Conservation (phyloP, 2,113 vertebrate species). For the Heloderma charlesbogerti region DNA sequence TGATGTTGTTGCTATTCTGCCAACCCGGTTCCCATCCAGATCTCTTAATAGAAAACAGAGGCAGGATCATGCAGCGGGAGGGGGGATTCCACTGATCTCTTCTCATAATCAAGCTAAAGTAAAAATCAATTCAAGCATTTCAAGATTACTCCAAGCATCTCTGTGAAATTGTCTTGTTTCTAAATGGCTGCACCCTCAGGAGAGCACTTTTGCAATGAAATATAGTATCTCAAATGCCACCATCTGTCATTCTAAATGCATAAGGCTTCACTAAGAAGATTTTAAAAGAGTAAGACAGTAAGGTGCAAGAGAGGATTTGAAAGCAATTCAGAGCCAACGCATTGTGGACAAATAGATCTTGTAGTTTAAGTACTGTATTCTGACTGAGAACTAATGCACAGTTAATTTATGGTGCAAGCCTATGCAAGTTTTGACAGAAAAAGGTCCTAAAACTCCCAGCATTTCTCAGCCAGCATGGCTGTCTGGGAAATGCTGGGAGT, state of each 20-base stretch:
- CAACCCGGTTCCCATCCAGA: neutral
- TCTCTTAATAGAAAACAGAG: neutral
- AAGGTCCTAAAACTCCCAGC: too few species aligned
- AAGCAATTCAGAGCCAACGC: neutral
- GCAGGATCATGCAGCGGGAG: too few species aligned
- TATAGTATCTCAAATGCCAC: neutral
- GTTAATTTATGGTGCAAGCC: neutral
- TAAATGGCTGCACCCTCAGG: neutral
- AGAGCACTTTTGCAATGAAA: neutral
- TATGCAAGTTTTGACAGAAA: neutral
- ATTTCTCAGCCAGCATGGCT: too few species aligned
- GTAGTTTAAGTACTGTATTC: neutral
- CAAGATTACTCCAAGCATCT: neutral
- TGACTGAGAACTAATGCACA: neutral
- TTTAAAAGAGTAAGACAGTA: neutral
- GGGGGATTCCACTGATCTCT: too few species aligned
- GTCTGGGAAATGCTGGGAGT: too few species aligned
- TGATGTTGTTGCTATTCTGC: neutral
- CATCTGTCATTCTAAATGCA: constrained; percentile 20
- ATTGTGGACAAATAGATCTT: neutral
- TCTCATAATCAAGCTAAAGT: neutral
- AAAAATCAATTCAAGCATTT: neutral
- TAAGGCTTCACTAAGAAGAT: constrained; percentile 7
- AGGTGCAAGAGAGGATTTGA: constrained; percentile 6
- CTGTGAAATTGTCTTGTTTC: neutral